Evolutionary conservation across 37 sponge, comb jelly and placozoan genomes (phyloP).

Genomic region (Hexactinellida sp.): DNA sequence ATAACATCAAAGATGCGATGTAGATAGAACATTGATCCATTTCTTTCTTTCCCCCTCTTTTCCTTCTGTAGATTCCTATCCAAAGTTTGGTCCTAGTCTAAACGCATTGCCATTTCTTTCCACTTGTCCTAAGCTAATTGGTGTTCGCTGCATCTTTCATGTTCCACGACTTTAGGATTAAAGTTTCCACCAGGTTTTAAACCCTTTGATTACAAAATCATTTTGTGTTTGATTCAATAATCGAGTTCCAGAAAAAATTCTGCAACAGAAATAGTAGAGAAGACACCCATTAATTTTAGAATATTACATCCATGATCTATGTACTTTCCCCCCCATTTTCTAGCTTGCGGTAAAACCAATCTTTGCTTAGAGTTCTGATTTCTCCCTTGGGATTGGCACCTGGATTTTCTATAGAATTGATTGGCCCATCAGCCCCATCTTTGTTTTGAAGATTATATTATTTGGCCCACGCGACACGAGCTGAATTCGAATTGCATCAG

Average conservation of each 20-base stretch:
- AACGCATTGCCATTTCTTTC: not conserved
- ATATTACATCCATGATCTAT: constrained; percentile 9
- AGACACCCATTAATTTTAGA: not conserved
- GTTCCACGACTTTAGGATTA: not conserved
- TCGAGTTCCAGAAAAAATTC: not conserved
- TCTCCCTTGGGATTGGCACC: constrained; percentile 12
- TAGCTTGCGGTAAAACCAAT: not conserved
- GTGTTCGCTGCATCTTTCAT: not conserved
- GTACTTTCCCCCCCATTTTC: not conserved
- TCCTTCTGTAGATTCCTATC: not conserved
- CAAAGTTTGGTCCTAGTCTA: not conserved
- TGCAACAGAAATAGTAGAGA: no score
- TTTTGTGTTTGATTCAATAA: not conserved
- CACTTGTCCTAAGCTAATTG: not conserved
- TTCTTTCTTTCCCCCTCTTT: not conserved
- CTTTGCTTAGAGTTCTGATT: constrained; percentile 10
- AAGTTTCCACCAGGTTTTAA: constrained; percentile 10
- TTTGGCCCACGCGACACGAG: not conserved
- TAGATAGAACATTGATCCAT: not conserved
- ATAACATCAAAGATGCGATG: not conserved
- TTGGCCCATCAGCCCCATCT: not conserved
- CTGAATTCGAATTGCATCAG: not conserved
- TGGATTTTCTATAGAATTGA: not conserved
- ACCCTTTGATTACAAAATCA: constrained; percentile 3
- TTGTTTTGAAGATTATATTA: constrained; percentile 18